Evolutionary conservation across 2,888 invertebrate genomes (phyloP).

Genomic region (Drosophila putrida): DNA sequence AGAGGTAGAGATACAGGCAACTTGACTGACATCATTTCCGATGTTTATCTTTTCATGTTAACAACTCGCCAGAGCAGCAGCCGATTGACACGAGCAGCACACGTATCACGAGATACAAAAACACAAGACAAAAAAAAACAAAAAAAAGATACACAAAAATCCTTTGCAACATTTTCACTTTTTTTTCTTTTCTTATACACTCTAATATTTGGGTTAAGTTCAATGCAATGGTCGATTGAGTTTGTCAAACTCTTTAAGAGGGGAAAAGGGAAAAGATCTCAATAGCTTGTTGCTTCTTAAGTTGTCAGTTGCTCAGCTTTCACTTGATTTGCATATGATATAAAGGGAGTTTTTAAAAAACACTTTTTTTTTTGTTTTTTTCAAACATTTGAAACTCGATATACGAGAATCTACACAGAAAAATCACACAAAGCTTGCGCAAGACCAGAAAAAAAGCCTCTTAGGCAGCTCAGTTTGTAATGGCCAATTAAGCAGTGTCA

Average conservation of each 20-base stretch:
- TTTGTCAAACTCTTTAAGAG: slow-evolving; percentile 13
- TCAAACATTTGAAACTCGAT: slow-evolving; percentile 52
- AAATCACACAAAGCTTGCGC: slow-evolving; percentile 48
- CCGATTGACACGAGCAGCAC: slow-evolving; percentile 36
- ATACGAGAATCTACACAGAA: slow-evolving; percentile 49
- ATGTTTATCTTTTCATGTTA: slow-evolving; percentile 80
- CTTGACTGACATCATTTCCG: slow-evolving; percentile 82
- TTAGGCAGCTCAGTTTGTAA: slow-evolving; percentile 60
- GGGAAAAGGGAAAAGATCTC: neutral
- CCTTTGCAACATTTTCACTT: slow-evolving; percentile 38
- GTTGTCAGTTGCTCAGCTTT: slow-evolving; percentile 60
- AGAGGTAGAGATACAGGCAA: slow-evolving; percentile 24
- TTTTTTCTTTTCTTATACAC: neutral
- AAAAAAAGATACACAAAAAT: neutral
- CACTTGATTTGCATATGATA: slow-evolving; percentile 80
- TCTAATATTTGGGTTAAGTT: slow-evolving; percentile 47
- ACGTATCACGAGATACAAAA: slow-evolving; percentile 26
- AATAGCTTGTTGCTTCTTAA: slow-evolving; percentile 49
- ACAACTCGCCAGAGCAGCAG: slow-evolving; percentile 55
- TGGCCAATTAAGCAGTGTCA: slow-evolving; percentile 77
- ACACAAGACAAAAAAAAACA: slow-evolving; percentile 9
- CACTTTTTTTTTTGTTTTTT: slow-evolving; percentile 24
- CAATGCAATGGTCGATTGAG: slow-evolving; percentile 21
- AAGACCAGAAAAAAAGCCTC: slow-evolving; percentile 55
- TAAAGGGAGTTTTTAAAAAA: slow-evolving; percentile 43